Conservation (phyloP, 2,888 invertebrate species). For the Ophraella communa region DNA sequence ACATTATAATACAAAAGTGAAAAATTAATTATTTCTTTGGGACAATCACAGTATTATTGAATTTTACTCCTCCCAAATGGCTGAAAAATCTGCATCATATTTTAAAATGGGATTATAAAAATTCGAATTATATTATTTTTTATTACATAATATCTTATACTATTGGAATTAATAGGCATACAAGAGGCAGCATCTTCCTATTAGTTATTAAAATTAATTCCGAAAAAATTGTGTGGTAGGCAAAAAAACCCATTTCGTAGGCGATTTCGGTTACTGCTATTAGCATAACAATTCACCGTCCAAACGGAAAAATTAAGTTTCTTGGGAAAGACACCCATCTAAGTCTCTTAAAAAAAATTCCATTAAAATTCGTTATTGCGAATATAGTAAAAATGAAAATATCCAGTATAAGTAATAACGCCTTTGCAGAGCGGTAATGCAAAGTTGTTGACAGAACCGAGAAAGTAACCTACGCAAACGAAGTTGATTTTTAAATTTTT, state of each 20-base stretch:
- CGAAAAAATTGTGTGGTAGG: neutral
- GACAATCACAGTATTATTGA: no score
- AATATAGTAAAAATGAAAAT: slow-evolving; percentile 15
- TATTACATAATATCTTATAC: no score
- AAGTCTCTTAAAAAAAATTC: neutral
- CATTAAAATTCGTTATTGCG: slow-evolving; percentile 10
- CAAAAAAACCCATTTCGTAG: neutral
- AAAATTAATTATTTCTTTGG: no score
- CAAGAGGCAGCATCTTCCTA: neutral
- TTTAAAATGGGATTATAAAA: no score
- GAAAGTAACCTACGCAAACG: slow-evolving; percentile 45
- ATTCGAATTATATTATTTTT: no score
- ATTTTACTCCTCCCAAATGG: no score
- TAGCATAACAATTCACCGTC: neutral
- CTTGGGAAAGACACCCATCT: neutral
- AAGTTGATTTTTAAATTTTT: slow-evolving; percentile 50
- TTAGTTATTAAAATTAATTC: no score
- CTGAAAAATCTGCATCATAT: no score
- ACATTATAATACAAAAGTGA: no score
- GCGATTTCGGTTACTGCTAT: neutral
- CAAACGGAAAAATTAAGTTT: neutral
- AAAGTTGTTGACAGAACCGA: slow-evolving; percentile 46
- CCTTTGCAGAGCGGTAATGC: slow-evolving; percentile 30
- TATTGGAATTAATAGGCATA: neutral
- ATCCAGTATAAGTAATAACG: slow-evolving; percentile 21